Evolutionary conservation across 2,113 vertebrate genomes (phyloP).

Genomic region (Lepus americanus): DNA sequence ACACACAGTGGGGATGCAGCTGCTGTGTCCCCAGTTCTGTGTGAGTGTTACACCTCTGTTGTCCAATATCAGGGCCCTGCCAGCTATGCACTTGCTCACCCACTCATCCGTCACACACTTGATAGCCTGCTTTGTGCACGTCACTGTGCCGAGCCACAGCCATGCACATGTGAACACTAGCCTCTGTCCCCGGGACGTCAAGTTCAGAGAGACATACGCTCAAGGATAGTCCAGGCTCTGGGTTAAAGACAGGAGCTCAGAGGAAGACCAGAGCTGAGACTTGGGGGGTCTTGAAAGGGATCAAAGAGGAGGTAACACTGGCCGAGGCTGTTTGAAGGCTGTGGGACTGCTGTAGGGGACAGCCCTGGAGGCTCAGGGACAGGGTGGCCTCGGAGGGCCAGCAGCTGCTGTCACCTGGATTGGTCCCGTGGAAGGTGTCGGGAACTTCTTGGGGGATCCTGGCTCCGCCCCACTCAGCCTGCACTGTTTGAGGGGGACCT

Average conservation of each 20-base stretch:
- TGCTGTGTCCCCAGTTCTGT: fast-evolving
- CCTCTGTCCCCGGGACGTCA: not conserved
- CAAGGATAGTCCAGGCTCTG: not conserved
- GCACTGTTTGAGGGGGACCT: not conserved
- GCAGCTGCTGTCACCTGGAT: too few species aligned
- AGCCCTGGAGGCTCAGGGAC: not conserved
- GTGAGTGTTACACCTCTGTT: not conserved
- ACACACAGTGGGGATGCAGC: too few species aligned
- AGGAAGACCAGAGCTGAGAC: not conserved
- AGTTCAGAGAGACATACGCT: not conserved
- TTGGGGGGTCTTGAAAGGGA: not conserved
- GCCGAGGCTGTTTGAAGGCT: not conserved
- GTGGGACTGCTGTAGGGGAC: too few species aligned
- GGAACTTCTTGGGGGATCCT: not conserved
- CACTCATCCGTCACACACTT: not conserved
- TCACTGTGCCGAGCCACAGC: not conserved
- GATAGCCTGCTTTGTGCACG: not conserved
- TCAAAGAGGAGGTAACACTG: not conserved
- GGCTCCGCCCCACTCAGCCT: not conserved
- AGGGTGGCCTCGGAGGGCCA: too few species aligned
- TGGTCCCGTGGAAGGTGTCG: too few species aligned
- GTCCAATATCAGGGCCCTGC: not conserved
- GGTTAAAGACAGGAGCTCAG: not conserved
- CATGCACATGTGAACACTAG: not conserved
- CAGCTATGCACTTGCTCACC: not conserved